Percentiles rank a stretch among this genome's conserved stretches.
Conservation (phyloP, 2,797 vertebrate species). For the Amblyopsis hoosieri region DNA sequence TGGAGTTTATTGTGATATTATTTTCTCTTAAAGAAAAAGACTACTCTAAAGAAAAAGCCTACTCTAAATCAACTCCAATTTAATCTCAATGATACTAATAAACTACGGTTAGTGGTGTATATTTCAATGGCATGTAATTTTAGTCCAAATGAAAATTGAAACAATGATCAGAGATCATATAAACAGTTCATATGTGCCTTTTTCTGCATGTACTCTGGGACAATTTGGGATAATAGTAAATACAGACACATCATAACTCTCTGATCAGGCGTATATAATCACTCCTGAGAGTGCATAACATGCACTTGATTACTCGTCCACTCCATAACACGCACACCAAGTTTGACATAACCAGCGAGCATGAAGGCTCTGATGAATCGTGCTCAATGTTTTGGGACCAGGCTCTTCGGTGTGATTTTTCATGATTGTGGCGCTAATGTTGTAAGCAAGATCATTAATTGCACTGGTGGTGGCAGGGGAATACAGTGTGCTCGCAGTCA, state of each 20-base stretch:
- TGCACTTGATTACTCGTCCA: slow-evolving; percentile 50
- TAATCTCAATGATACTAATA: too few species aligned
- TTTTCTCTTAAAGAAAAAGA: slow-evolving; percentile 20
- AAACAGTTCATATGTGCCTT: slow-evolving; percentile 1
- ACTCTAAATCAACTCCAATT: too few species aligned
- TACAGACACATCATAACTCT: slow-evolving; percentile 19
- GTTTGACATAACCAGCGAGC: slow-evolving; percentile 56
- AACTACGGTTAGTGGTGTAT: not conserved
- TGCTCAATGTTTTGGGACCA: slow-evolving; percentile 53
- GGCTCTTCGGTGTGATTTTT: slow-evolving; percentile 52
- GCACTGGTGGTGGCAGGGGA: slow-evolving; percentile 36
- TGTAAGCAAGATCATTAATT: slow-evolving; percentile 68
- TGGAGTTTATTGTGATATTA: slow-evolving; percentile 14
- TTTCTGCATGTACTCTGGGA: not conserved
- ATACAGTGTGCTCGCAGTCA: slow-evolving; percentile 34
- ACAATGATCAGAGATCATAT: slow-evolving; percentile 17
- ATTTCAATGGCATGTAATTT: not conserved
- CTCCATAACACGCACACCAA: slow-evolving; percentile 50
- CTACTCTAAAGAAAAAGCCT: too few species aligned
- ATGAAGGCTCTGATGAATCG: slow-evolving; percentile 60
- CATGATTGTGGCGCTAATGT: slow-evolving; percentile 60
- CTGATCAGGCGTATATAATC: slow-evolving; percentile 34
- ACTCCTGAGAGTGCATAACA: slow-evolving; percentile 27
- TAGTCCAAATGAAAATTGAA: slow-evolving; percentile 9
- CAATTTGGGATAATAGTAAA: slow-evolving; percentile 5